These are phyloP conservation scores for Rhinogobio ventralis DNA, from an alignment of 2,797 vertebrate genomes.

Conservation along the genomic window DNA sequence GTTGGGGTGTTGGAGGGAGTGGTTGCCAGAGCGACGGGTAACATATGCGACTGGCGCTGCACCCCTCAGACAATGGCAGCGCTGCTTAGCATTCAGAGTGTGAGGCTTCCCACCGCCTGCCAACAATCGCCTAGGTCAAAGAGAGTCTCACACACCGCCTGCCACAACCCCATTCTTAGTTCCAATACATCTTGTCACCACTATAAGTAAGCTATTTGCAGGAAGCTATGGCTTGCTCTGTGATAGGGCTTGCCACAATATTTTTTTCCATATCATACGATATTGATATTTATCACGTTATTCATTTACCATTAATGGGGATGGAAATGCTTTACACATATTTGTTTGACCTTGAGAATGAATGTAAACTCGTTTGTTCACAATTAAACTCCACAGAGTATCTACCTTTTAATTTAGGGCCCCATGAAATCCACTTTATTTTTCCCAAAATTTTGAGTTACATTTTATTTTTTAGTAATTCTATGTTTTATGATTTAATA, in stretches of 20 bases:
- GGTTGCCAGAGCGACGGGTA: slow-evolving; percentile 78
- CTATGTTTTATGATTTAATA: no score
- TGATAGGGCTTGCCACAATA: background rate
- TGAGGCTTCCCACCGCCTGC: slow-evolving; percentile 81
- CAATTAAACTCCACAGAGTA: no score
- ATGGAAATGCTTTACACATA: no score
- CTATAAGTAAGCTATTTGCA: background rate
- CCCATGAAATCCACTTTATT: no score
- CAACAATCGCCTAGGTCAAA: slow-evolving; percentile 83
- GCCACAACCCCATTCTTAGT: slow-evolving; percentile 33
- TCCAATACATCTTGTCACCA: slow-evolving; percentile 7
- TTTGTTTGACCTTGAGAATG: no score
- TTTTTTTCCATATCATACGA: no score
- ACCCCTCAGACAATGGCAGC: slow-evolving; percentile 79
- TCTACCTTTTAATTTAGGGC: no score
- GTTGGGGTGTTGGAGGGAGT: slow-evolving; percentile 62
- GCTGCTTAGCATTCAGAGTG: slow-evolving; percentile 83
- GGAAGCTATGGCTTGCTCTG: background rate
- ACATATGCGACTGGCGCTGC: slow-evolving; percentile 76
- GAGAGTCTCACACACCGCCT: slow-evolving; percentile 59
- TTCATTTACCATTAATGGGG: no score
- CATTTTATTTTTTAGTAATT: no score
- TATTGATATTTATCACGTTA: no score
- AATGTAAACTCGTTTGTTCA: no score
- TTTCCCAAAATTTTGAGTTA: no score